Conservation (phyloP, 1,140 invertebrate genomes). For the Bombus sibiricus region DNA sequence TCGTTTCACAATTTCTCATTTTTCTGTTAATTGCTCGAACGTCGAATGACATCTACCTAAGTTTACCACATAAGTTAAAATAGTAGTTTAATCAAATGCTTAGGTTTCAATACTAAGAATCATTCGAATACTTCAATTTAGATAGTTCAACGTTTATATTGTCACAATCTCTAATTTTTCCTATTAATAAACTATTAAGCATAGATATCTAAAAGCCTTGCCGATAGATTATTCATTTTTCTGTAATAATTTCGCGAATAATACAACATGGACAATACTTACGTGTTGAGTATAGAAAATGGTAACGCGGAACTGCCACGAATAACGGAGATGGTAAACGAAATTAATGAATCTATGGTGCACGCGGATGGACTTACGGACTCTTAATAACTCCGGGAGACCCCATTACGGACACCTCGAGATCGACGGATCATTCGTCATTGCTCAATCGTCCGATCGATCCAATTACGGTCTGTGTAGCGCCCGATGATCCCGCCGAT, state of each 20-base stretch:
- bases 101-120: no score
- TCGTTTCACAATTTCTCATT: no score
- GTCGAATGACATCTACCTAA: no score
- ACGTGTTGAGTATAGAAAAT: neutral
- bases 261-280: neutral
- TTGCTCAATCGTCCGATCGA: conserved; percentile 68
- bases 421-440: conserved; percentile 69
- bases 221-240: no score
- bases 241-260: neutral
- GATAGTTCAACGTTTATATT: no score
- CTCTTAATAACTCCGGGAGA: conserved; percentile 64
- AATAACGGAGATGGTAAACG: conserved; percentile 58
- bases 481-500: conserved; percentile 53
- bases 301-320: neutral
- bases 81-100: no score
- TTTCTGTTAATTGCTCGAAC: no score
- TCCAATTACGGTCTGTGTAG: conserved; percentile 68
- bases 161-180: no score
- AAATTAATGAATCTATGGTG: conserved; percentile 59
- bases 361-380: conserved; percentile 53
- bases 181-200: no score
- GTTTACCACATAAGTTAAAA: no score
- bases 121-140: no score
- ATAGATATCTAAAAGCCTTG: no score
- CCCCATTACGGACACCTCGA: conserved; percentile 62